Evolutionary conservation across 2,888 invertebrate genomes (phyloP).

Genomic region (Chrysolina oricalcia): DNA sequence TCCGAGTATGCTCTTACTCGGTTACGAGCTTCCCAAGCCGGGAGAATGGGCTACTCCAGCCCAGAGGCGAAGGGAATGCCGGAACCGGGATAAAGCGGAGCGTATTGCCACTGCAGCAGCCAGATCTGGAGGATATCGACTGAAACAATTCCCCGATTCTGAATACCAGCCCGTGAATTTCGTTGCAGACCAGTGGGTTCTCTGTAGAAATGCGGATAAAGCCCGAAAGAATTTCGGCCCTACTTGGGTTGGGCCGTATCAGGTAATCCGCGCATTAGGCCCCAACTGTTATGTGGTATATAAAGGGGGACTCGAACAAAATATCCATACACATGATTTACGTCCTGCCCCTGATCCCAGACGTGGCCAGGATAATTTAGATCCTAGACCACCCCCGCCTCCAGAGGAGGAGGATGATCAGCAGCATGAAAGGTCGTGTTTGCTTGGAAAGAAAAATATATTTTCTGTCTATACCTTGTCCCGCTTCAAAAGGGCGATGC

Average conservation of each 20-base stretch:
- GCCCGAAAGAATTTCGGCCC: not conserved
- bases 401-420: no score
- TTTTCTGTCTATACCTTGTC: no score
- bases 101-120: not conserved
- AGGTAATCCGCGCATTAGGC: not conserved
- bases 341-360: not conserved
- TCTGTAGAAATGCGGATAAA: not conserved
- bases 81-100: fast-evolving
- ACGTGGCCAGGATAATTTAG: not conserved
- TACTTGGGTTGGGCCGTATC: not conserved
- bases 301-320: not conserved
- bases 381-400: no score
- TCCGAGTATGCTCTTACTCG: not conserved
- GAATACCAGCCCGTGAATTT: fast-evolving
- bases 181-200: not conserved
- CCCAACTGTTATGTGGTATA: not conserved
- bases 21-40: not conserved
- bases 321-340: not conserved
- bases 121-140: not conserved
- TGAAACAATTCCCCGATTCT: not conserved
- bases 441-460: no score
- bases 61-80: fast-evolving
- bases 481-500: no score
- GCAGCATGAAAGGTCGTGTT: no score
- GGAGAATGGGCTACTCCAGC: not conserved